Evolutionary conservation across 2,113 vertebrate species (phyloP).

Genomic region (Cinclus cinclus): DNA sequence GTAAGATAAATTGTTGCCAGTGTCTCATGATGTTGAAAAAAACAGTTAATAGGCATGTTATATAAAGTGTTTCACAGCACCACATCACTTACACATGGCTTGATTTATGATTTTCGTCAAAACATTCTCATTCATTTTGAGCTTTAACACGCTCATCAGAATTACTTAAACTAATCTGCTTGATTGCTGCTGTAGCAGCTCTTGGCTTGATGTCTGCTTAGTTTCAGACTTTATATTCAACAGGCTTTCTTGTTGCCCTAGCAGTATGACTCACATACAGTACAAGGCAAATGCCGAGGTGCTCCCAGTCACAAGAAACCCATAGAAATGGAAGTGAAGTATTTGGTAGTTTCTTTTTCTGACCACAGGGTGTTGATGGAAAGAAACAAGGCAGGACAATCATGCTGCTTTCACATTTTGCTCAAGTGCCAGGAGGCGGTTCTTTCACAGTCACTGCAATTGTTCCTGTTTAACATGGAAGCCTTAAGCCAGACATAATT

Average conservation of each 20-base stretch:
- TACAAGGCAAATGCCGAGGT: constrained; percentile 22
- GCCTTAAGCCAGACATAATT: constrained; percentile 53
- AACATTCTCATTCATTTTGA: neutral
- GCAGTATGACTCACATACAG: neutral
- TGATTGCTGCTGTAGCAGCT: constrained; percentile 31
- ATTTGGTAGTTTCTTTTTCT: constrained; percentile 43
- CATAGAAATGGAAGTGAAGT: constrained; percentile 44
- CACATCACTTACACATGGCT: neutral
- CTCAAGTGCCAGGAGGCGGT: constrained; percentile 11
- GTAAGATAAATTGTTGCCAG: neutral
- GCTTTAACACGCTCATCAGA: neutral
- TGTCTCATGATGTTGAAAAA: neutral
- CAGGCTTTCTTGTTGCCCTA: neutral
- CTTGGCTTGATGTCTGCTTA: constrained; percentile 28
- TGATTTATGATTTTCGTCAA: neutral
- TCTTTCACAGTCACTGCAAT: constrained; percentile 33
- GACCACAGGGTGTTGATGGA: constrained; percentile 36
- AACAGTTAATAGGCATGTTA: neutral
- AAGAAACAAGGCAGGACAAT: constrained; percentile 50
- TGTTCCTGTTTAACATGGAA: constrained; percentile 47
- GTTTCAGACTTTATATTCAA: constrained; percentile 48
- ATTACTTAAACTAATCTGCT: constrained; percentile 41
- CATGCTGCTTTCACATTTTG: constrained; percentile 1
- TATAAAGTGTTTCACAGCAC: neutral
- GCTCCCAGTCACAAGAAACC: constrained; percentile 45